Conservation (phyloP, 2,888 invertebrate species). For the Machimus atricapillus region DNA sequence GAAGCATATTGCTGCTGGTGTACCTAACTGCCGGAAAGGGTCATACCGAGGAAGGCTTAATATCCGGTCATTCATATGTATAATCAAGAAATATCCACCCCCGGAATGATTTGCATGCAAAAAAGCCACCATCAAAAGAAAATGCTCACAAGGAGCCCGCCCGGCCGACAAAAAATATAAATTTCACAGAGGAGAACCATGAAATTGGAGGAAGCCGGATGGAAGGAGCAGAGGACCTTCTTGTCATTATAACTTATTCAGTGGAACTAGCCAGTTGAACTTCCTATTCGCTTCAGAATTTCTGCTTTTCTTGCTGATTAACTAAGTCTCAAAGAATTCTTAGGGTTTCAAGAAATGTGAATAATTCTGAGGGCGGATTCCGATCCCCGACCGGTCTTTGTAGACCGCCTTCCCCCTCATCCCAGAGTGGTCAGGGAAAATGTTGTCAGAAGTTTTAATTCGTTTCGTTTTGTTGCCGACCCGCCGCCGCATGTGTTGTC, state of each 20-base stretch:
- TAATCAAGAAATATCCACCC: constrained; percentile 30
- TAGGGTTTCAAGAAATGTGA: constrained; percentile 17
- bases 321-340: background rate
- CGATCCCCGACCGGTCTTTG: background rate
- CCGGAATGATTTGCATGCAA: constrained; percentile 31
- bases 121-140: constrained; percentile 14
- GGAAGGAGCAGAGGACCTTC: constrained; percentile 6
- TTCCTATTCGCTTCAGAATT: constrained; percentile 12
- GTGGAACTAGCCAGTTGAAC: constrained; percentile 24
- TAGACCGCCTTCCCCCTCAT: background rate
- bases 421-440: background rate
- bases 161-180: background rate
- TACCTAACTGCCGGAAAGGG: constrained; percentile 8
- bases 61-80: constrained; percentile 41
- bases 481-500: background rate
- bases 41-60: constrained; percentile 31
- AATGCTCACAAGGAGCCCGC: background rate
- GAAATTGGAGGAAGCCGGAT: constrained; percentile 32
- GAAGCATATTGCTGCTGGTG: constrained; percentile 15
- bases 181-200: background rate
- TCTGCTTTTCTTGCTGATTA: constrained; percentile 14
- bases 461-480: background rate
- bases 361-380: background rate
- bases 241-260: constrained; percentile 36
- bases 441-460: background rate